These are phyloP conservation scores for Ethmia dodecea DNA, from an alignment of 2,888 invertebrate genomes.

Conservation along the genomic window DNA sequence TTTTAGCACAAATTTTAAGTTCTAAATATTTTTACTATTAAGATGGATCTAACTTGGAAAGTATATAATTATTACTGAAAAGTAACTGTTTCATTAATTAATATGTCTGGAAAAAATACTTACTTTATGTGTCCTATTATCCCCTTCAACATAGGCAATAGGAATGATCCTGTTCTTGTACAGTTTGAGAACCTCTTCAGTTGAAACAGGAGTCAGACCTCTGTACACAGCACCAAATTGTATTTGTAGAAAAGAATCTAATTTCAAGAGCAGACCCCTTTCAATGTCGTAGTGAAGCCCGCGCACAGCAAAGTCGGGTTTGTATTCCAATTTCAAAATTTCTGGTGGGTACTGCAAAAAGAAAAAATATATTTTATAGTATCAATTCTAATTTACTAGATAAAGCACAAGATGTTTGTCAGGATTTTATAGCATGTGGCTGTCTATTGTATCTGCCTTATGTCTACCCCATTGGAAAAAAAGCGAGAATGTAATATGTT, in stretches of 20 bases:
- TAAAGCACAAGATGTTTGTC: no score
- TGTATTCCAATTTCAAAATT: conserved; percentile 88
- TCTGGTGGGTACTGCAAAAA: conserved; percentile 89
- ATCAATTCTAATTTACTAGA: no score
- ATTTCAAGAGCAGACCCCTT: conserved; percentile 93
- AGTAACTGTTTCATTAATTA: conserved; percentile 1
- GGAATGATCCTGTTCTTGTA: conserved; percentile 93
- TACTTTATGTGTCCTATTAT: conserved; percentile 84
- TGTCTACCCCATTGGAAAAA: no score
- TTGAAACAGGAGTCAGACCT: conserved; percentile 88
- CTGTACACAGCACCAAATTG: conserved; percentile 96
- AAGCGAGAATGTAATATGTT: no score
- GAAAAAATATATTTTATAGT: no score
- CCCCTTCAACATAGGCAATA: conserved; percentile 91
- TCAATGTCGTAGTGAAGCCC: conserved; percentile 99
- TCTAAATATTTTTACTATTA: not conserved
- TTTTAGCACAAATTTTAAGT: no score
- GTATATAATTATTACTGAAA: not conserved
- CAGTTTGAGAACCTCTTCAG: conserved; percentile 89
- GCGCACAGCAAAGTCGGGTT: conserved; percentile 95
- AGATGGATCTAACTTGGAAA: not conserved
- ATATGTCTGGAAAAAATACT: conserved; percentile 34
- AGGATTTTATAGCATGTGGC: no score
- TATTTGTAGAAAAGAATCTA: conserved; percentile 97
- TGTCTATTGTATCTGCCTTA: no score